Base-by-base conservation (phyloP, 2,888 invertebrate genomes). In the Gastrophysa polygoni region DNA sequence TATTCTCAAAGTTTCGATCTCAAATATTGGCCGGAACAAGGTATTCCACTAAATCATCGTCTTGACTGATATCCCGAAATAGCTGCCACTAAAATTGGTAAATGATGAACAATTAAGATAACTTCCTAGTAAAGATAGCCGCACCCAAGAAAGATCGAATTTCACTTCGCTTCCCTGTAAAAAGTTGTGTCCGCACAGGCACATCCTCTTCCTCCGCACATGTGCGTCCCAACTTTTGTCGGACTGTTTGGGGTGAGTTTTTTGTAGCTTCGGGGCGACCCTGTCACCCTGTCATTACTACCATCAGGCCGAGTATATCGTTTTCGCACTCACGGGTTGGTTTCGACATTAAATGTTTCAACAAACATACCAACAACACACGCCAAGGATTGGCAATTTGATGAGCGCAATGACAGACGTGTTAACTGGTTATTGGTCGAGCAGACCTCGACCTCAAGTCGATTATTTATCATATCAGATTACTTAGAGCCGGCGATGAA, bases 201-300 rank as follows among this genome's bases (percentile, higher is more conserved):
- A 65, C 73, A 71, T 71, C 71, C 71, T 71, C 73, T 72, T 72
- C 69, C 71, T 71, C 64, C 59, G 57, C 67, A 73, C 73, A 73
- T 71, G 68, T 73, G 73, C 70, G 57, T 43, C 49, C 66, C 69
- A 68, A 69, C 61, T 67, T 64, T 66, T 44, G 55, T 57, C 59
- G 61, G 57, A 59, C 52, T 55, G 17, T 47, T 57, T 11, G 51
- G 58, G 58, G 38, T 66, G 32, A 24, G 47, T 67, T 66, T 65
- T 67, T 66, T 63, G 51, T 47, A 17, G 18, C 16, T 24, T 57
- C 5, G 49, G 55, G 43, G 4, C 20, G 20, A 49, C 54, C 57
- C 38, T 38, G 38, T 38, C 38, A 32, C 38, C 46, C 60, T 64
- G 65, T 63, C 61, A 56, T 17, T 51, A 57, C 29, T 49, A 34